phyloP scores from a whole-genome alignment of 1,140 invertebrate species.

The Pseudomyrmex cubaensis region DNA sequence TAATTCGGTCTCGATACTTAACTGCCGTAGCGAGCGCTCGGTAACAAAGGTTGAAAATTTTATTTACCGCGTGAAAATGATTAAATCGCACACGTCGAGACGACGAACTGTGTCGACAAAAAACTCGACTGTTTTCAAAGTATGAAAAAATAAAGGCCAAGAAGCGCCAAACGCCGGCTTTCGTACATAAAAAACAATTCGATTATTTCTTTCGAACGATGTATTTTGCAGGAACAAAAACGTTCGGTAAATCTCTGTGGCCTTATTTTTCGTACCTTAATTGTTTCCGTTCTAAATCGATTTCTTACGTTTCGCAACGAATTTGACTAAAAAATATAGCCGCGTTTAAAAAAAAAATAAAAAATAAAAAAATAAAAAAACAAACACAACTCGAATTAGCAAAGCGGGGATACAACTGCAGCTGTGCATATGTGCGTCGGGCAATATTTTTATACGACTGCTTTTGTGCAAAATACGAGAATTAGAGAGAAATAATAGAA shows the following conservation, averaged over 20 bases:
- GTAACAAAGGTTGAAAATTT: slow-evolving; percentile 22
- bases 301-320: neutral
- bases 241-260: no score
- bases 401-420: neutral
- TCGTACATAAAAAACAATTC: neutral
- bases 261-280: no score
- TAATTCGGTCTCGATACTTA: slow-evolving; percentile 54
- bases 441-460: slow-evolving; percentile 41
- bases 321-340: neutral
- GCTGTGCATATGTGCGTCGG: neutral
- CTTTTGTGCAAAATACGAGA: slow-evolving; percentile 45
- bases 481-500: slow-evolving; percentile 54
- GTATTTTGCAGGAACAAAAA: no score
- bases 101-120: no score
- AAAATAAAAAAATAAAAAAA: no score
- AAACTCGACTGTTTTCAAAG: no score
- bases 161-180: neutral
- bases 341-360: no score
- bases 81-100: neutral
- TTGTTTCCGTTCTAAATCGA: neutral
- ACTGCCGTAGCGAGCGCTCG: slow-evolving; percentile 5
- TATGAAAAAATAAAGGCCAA: neutral
- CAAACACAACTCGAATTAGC: neutral
- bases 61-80: slow-evolving; percentile 11
- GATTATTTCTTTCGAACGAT: no score